Percentiles rank a stretch among this genome's conserved stretches.
Evolutionary conservation across 2,888 invertebrate species (phyloP).

Genomic region (Prosapia bicincta): DNA sequence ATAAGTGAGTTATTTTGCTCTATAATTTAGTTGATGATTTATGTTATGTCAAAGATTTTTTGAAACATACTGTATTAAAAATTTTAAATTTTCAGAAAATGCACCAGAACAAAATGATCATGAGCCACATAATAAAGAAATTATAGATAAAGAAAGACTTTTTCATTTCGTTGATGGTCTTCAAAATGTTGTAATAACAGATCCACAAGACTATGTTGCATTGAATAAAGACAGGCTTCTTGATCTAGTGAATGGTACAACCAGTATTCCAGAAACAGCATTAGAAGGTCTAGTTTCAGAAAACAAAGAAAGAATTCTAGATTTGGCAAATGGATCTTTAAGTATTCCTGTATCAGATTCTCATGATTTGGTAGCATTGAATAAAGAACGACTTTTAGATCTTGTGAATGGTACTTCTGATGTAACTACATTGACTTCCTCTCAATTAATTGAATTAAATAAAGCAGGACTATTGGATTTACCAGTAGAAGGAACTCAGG

Average conservation of each 20-base stretch:
- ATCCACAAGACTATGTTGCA: neutral
- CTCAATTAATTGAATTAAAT: neutral
- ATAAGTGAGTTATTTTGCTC: too few relatives aligned
- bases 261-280: neutral
- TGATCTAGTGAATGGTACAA: neutral
- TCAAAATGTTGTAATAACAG: neutral
- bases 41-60: too few relatives aligned
- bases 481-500: too few relatives aligned
- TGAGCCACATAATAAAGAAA: neutral
- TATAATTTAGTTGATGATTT: too few relatives aligned
- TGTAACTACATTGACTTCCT: neutral
- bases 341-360: neutral
- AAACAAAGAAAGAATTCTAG: neutral
- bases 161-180: neutral
- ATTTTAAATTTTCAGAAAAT: too few relatives aligned
- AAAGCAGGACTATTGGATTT: neutral
- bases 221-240: neutral
- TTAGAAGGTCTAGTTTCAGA: neutral
- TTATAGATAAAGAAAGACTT: neutral
- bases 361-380: neutral
- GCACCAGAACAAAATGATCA: too few relatives aligned
- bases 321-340: neutral
- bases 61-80: too few relatives aligned
- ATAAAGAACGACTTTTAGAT: neutral
- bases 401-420: neutral